Conservation (phyloP, 1,140 invertebrate genomes). For the Drosophila mauritiana region DNA sequence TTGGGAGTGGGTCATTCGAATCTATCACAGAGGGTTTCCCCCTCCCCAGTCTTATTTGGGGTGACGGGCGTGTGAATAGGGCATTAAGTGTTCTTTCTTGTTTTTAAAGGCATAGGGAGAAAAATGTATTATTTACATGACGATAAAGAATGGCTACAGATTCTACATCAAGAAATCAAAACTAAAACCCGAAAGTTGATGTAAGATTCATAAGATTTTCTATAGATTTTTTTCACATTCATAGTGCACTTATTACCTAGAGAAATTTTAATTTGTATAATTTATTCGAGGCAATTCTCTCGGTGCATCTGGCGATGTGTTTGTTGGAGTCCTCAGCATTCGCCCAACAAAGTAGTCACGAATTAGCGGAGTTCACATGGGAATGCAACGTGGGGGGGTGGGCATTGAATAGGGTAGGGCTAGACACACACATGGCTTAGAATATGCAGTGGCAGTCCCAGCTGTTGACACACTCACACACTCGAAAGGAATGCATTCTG, state of each 20-base stretch:
- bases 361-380: slow-evolving; percentile 74
- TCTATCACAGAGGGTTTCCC: slow-evolving; percentile 43
- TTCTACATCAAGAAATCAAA: no score
- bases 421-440: slow-evolving; percentile 57
- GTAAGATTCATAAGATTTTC: no score
- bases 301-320: slow-evolving; percentile 13
- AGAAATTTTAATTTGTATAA: background rate
- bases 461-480: slow-evolving; percentile 62
- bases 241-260: no score
- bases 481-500: slow-evolving; percentile 51
- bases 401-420: slow-evolving; percentile 29
- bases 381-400: slow-evolving; percentile 15
- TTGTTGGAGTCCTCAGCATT: slow-evolving; percentile 41
- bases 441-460: slow-evolving; percentile 62
- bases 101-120: background rate
- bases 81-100: slow-evolving; percentile 17
- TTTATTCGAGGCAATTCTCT: slow-evolving; percentile 10
- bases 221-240: no score
- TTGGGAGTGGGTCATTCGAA: slow-evolving; percentile 54
- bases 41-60: background rate
- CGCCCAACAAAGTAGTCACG: slow-evolving; percentile 75
- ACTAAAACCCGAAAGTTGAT: no score
- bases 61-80: slow-evolving; percentile 10
- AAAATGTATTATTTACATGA: background rate
- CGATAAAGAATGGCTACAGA: no score